These are phyloP conservation scores for Anastatus disparis DNA, from an alignment of 1,140 invertebrate species.

Conservation along the genomic window DNA sequence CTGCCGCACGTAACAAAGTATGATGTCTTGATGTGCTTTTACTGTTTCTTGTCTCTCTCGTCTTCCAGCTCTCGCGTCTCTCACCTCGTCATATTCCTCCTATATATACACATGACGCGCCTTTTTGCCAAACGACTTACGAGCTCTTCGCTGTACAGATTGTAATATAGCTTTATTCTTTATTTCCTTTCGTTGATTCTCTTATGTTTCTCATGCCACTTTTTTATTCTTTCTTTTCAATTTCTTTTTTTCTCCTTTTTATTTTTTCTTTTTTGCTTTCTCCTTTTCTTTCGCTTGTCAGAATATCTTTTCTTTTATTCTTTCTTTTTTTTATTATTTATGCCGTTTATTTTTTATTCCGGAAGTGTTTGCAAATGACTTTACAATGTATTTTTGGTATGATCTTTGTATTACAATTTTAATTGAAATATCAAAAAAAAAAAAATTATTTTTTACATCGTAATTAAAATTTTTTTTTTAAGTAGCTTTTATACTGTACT, in stretches of 20 bases:
- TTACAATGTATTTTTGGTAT: too few relatives aligned
- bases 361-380: neutral
- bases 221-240: neutral
- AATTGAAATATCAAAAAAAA: too few relatives aligned
- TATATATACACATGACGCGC: neutral
- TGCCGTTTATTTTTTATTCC: neutral
- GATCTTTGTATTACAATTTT: too few relatives aligned
- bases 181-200: neutral
- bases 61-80: neutral
- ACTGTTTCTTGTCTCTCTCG: neutral
- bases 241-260: neutral
- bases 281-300: neutral
- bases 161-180: neutral
- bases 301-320: too few relatives aligned
- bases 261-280: neutral
- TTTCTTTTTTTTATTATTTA: neutral
- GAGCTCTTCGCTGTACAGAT: neutral
- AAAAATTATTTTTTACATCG: too few relatives aligned
- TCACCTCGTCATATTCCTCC: neutral
- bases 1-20: neutral
- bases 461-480: too few relatives aligned
- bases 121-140: neutral
- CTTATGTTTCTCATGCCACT: neutral
- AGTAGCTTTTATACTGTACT: too few relatives aligned
- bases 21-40: constrained; percentile 35